phyloP scores from a whole-genome alignment of 2,797 vertebrate genomes.

The Falco peregrinus region DNA sequence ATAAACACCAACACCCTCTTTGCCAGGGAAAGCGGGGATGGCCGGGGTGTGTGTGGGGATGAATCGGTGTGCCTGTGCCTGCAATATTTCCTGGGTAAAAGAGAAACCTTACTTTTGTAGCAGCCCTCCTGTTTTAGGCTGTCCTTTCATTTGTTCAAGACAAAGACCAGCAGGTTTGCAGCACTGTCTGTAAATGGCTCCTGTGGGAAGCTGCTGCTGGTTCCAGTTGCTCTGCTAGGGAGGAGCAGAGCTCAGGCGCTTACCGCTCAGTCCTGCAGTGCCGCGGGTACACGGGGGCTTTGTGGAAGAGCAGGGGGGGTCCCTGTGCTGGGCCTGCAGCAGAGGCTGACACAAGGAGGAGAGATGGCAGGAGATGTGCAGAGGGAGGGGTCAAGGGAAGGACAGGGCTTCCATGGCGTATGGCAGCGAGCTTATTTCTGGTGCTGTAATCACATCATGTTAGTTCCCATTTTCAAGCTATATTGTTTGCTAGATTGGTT shows the following conservation, averaged over 20 bases:
- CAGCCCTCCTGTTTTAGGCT: not conserved
- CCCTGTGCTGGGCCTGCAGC: not conserved
- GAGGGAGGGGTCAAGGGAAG: conserved; percentile 23
- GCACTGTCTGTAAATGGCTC: not conserved
- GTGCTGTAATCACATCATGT: not conserved
- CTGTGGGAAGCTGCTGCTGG: not conserved
- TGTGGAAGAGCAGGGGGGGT: not conserved
- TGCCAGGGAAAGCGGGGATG: not conserved
- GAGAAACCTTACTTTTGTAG: not conserved
- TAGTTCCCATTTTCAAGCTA: not conserved
- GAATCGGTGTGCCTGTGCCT: not conserved
- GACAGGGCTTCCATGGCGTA: not conserved
- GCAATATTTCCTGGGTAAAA: not conserved
- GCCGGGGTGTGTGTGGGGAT: not conserved
- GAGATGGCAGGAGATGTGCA: not conserved
- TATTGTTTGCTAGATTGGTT: not conserved
- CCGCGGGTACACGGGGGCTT: not conserved
- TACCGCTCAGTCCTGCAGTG: not conserved
- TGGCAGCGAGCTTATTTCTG: not conserved
- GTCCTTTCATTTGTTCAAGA: not conserved
- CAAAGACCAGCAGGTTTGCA: not conserved
- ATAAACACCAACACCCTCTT: not conserved
- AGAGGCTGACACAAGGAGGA: not conserved
- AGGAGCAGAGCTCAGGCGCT: not conserved
- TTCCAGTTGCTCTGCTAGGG: not conserved